Percentiles rank a stretch among this genome's conserved stretches.
Evolutionary conservation across 2,113 vertebrate species (phyloP).

Genomic region (Eudorcas thomsonii): DNA sequence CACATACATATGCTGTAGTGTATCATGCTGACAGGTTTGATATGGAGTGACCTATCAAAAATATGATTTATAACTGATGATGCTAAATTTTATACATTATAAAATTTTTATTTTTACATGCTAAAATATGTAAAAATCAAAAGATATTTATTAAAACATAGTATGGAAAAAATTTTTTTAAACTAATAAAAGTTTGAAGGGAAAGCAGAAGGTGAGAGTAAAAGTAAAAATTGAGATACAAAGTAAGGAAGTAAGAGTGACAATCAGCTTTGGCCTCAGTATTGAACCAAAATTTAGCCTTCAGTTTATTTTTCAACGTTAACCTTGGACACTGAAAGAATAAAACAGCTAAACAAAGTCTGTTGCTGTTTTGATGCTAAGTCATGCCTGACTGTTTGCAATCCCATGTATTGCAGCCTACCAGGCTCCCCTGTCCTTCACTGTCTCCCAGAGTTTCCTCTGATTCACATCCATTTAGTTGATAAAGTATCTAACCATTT

Average conservation of each 20-base stretch:
- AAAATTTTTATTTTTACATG: not conserved
- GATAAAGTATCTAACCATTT: not conserved
- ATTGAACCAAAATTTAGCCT: not conserved
- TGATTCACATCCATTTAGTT: not conserved
- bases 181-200: not conserved
- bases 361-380: not conserved
- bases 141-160: not conserved
- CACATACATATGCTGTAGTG: not conserved
- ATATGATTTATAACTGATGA: not conserved
- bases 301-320: not conserved
- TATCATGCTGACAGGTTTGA: not conserved
- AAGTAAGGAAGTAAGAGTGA: not conserved
- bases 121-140: not conserved
- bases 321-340: not conserved
- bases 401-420: not conserved
- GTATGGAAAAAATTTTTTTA: not conserved
- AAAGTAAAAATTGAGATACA: not conserved
- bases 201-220: not conserved
- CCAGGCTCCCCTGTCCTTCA: not conserved
- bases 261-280: not conserved
- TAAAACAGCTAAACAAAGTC: not conserved
- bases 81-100: not conserved
- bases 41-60: not conserved
- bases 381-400: not conserved
- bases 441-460: not conserved